Conservation (phyloP, 2,797 vertebrate genomes). For the Chrosomus eos region DNA sequence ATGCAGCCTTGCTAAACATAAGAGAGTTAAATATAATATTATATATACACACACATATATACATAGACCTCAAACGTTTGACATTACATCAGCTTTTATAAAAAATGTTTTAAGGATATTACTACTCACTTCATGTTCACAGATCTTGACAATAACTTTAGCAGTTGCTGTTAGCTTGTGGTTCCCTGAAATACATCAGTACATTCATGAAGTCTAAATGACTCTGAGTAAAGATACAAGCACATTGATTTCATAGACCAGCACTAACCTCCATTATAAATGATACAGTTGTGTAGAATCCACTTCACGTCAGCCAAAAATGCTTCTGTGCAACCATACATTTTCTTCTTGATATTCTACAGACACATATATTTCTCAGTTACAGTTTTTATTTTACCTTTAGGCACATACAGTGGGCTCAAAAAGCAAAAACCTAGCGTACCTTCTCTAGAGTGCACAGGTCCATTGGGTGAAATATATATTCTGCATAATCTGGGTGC, state of each 20-base stretch:
- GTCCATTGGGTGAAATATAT: constrained; percentile 99
- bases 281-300: constrained; percentile 99
- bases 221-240: constrained; percentile 29
- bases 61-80: background rate
- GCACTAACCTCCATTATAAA: constrained; percentile 94
- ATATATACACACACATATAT: no score
- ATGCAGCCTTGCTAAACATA: background rate
- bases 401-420: background rate
- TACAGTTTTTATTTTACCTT: background rate
- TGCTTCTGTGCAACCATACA: constrained; percentile 98
- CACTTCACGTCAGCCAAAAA: constrained; percentile 98
- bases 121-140: constrained; percentile 93
- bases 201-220: no score
- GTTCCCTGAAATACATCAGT: constrained; percentile 93
- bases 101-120: background rate
- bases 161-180: constrained; percentile 98
- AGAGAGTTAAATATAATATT: background rate
- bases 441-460: constrained; percentile 98
- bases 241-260: background rate
- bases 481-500: constrained; percentile 97
- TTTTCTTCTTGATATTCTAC: constrained; percentile 98
- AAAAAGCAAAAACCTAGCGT: constrained; percentile 45
- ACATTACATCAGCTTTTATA: background rate
- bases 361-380: constrained; percentile 26
- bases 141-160: constrained; percentile 98